Evolutionary conservation across 1,140 invertebrate species (phyloP), one percentile per base, ranked within the genome.

Genomic region (Papilio machaon): DNA sequence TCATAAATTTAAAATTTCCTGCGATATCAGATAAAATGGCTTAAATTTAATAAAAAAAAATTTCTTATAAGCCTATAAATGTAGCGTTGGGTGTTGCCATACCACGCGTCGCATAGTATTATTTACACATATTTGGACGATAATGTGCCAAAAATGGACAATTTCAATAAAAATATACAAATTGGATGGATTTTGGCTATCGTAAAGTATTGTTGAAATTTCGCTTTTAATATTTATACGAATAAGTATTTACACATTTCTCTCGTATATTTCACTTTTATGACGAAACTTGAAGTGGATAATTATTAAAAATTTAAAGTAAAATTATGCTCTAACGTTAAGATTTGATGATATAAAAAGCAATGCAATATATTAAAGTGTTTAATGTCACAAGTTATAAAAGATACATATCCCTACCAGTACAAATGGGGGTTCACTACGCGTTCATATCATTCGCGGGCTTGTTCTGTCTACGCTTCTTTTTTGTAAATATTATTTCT

Each of bases 91-190:
- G 85, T 84, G 85, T 85, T 88, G 85, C 84, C 84, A 81, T 54
- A 81, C 82, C 82, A 84, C 83, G 79, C 79, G 83, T 86, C 79
- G 82, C 73, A 86, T 88, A 89, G 90, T 91, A 92, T 93, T 91
- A 90, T 92, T 87, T 87, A 87, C 82, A 85, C 81, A 80, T 88
- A 85, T 86, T 90, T 87, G 79, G 80, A 86, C 85, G 82, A 88
- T 85, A 73, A 89, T 89, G 92, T 94, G 92, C 92, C 92, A 94
- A 94, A 94, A 92, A 88, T 83, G 92, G 92, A 93, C 91, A 90
- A 92, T 91, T 89, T 58, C 80, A 78, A 82, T 83, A 76, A 79
- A 82, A 81, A 86, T 83, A 84, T 84, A 88, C 82, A 84, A 86
- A 81, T 49, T 84, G 77, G 81, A 76, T 67, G 58, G 81, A 80